Percentiles rank a stretch among this genome's conserved stretches.
phyloP scores from a whole-genome alignment of 2,113 vertebrate genomes.

The Oreochromis spilurus region DNA sequence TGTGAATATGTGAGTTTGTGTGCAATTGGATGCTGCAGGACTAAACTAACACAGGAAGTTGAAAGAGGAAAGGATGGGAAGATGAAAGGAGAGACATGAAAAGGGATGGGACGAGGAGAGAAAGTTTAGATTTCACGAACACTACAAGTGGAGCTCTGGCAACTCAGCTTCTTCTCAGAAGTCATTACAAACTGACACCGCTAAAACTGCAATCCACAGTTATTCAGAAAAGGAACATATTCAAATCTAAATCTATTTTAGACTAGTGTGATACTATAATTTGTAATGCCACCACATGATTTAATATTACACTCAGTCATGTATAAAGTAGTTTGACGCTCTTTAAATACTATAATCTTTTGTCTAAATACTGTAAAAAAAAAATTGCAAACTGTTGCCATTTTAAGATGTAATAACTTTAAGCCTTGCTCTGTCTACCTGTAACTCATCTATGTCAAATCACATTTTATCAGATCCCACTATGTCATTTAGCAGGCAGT shows the following conservation, averaged over 20 bases:
- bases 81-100: constrained; percentile 56
- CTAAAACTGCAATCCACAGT: constrained; percentile 27
- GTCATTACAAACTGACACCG: constrained; percentile 22
- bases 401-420: neutral
- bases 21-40: constrained; percentile 42
- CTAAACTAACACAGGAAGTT: constrained; percentile 49
- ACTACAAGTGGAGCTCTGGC: constrained; percentile 39
- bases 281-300: neutral
- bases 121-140: constrained; percentile 55
- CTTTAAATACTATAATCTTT: neutral
- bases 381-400: neutral
- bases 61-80: constrained; percentile 35
- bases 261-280: neutral
- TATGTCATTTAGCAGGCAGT: neutral
- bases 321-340: neutral
- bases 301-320: neutral
- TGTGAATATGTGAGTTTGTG: constrained; percentile 39
- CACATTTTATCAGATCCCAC: neutral
- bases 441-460: neutral
- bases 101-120: constrained; percentile 30
- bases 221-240: constrained; percentile 6
- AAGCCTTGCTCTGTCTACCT: neutral
- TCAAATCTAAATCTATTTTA: neutral
- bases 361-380: neutral
- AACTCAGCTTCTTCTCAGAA: constrained; percentile 38